These are phyloP conservation scores for Rutpela maculata DNA, from an alignment of 2,888 invertebrate species.

Conservation along the genomic window DNA sequence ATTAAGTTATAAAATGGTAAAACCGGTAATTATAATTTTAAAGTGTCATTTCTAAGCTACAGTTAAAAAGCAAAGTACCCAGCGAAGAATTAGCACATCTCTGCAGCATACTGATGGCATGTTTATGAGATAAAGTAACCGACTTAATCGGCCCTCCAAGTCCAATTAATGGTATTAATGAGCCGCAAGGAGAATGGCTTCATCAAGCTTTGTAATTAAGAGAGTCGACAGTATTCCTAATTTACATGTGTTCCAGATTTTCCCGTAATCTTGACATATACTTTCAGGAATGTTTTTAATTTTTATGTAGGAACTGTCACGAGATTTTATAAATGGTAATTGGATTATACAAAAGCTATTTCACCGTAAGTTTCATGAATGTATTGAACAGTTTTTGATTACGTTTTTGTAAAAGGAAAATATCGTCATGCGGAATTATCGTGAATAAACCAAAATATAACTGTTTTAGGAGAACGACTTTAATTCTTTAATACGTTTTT, in stretches of 20 bases:
- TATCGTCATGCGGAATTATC: not conserved
- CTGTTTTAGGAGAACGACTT: too few relatives aligned
- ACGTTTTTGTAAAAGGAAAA: not conserved
- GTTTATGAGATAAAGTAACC: slow-evolving; percentile 52
- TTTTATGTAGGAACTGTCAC: not conserved
- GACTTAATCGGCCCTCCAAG: slow-evolving; percentile 47
- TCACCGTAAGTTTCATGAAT: too few relatives aligned
- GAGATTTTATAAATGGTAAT: not conserved
- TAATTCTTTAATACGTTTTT: too few relatives aligned
- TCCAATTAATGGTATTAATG: slow-evolving; percentile 48
- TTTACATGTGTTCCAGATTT: slow-evolving; percentile 28
- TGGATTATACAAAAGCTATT: not conserved
- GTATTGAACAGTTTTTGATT: not conserved
- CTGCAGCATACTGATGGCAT: slow-evolving; percentile 55
- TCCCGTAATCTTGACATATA: not conserved
- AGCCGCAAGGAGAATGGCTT: slow-evolving; percentile 21
- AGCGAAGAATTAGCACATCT: slow-evolving; percentile 44
- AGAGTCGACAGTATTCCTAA: slow-evolving; percentile 19
- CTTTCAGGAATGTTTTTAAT: not conserved
- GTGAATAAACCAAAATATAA: too few relatives aligned
- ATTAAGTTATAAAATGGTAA: not conserved
- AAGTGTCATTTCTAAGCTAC: not conserved
- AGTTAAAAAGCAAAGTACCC: slow-evolving; percentile 1
- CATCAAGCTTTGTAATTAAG: slow-evolving; percentile 20
- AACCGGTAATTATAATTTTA: not conserved